Evolutionary conservation across 2,797 vertebrate genomes (phyloP), one percentile per base, ranked within the genome.

Genomic region (Epinephelus malabaricus): DNA sequence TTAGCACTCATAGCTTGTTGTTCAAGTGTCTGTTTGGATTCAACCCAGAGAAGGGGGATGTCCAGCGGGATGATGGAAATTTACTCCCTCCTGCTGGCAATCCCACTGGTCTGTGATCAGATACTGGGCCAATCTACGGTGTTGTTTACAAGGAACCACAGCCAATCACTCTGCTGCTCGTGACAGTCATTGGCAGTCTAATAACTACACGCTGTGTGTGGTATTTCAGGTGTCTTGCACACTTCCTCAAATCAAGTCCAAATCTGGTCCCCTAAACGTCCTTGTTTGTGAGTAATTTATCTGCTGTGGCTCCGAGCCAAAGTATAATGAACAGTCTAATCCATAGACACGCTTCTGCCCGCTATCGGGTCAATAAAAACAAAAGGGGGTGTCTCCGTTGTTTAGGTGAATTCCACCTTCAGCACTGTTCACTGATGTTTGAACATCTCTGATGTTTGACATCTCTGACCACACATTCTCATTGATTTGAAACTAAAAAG

Each of bases 261-360:
- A 21, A 78, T 81, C 55, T 59, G 60, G 49, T 66, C 47, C 18
- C 58, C 50, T 69, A 69, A 75, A 80, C 11, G 1, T 64, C 55
- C 76, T 83, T 72, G 53, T 78, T 80, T 65, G 60, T 0, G 23
- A 62, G 72, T 83, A 61, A 75, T 71, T 78, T 53, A 79, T 85
- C 67, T 51, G 38, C 72, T 34, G 60, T 62, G 77, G 79, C 69
- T 84, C 27, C 34, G 55, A 87, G 67, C 58, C 61, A 72, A 64
- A 53, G 76, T 53, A 70, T 71, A 84, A 87, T 74, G 70, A 84
- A 76, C 54, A 68, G 34, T 43, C 55, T 55, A 69, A 88, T 84
- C 78, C 46, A 78, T 47, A 58, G 38, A 70, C 34, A 56, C 0
- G 2, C 45, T 70, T 50, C 40, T 43, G 56, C 23, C 19, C 25